Base-by-base conservation (phyloP, 2,113 vertebrate species). In the Sphyrna mokarran region DNA sequence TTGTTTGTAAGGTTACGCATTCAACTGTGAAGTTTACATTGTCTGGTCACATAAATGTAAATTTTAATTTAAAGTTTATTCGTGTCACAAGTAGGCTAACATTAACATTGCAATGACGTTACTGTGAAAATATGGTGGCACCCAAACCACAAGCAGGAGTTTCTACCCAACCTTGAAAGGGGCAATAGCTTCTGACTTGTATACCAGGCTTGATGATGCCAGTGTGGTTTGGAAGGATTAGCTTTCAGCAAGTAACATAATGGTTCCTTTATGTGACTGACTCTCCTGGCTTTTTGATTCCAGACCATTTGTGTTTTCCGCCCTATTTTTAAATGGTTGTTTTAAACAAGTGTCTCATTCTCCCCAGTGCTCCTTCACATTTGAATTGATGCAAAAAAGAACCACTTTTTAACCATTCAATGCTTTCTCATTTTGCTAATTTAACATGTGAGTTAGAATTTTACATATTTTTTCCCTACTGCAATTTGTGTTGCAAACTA, bases 211-310 rank as follows among this genome's bases (percentile, higher is more conserved):
- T 78, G 68, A 95, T 96, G 96, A 96, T 96, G 40, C 40, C 96
- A 96, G 58, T n/a, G 76, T 40, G 96, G 94, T 96, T 95, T 85
- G 96, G 95, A 96, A 96, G 96, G 96, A 91, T 96, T 96, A 97
- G 93, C 96, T 97, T 96, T 96, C 96, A 96, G 18, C 95, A 76
- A 37, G 48, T 80, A 96, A 69, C 37, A 97, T 95, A 97, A 97
- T 96, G 96, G 90, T 85, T 43, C 80, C 96, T 97, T 97, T 96
- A 68, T 96, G 78, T 43, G 48, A 43, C 54, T 43, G 48, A 43
- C 54, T 94, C 33, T 70, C 58, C 96, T 97, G 96, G 23, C 95
- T 97, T 96, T 96, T 97, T 97, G 86, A 96, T 96, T 97, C 80
- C n/a, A 37, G 96, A 94, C 91, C 96, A 95, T 96, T 97, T 37